Evolutionary conservation across 2,113 vertebrate species (phyloP).

Genomic region (Circaetus cinerascens): DNA sequence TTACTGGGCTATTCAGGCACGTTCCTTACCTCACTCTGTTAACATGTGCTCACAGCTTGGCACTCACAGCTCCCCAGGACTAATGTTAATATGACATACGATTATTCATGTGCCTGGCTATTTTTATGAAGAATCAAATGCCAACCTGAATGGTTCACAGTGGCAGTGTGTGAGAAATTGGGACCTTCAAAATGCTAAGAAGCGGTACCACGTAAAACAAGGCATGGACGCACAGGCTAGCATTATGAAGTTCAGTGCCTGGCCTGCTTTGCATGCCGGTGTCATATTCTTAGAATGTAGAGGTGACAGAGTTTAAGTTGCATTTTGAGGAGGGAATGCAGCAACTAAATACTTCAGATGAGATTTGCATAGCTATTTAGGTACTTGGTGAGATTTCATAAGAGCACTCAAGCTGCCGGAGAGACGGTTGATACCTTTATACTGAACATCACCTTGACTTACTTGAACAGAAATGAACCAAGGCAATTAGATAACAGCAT

Average conservation of each 20-base stretch:
- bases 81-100: background rate
- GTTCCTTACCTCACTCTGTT: background rate
- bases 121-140: background rate
- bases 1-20: background rate
- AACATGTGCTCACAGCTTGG: background rate
- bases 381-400: constrained; percentile 34
- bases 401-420: background rate
- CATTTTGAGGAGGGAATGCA: background rate
- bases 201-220: background rate
- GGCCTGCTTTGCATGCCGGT: background rate
- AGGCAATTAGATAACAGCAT: background rate
- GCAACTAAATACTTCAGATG: constrained; percentile 21
- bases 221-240: background rate
- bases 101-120: background rate
- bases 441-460: constrained; percentile 23
- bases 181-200: background rate
- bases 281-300: constrained; percentile 5
- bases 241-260: background rate
- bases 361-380: constrained; percentile 47
- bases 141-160: background rate
- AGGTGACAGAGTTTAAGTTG: constrained; percentile 9
- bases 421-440: background rate
- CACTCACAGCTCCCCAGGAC: background rate
- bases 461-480: background rate
- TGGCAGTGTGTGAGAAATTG: background rate